Conservation (phyloP, 2,797 vertebrate genomes). For the Enteromius paludinosus region DNA sequence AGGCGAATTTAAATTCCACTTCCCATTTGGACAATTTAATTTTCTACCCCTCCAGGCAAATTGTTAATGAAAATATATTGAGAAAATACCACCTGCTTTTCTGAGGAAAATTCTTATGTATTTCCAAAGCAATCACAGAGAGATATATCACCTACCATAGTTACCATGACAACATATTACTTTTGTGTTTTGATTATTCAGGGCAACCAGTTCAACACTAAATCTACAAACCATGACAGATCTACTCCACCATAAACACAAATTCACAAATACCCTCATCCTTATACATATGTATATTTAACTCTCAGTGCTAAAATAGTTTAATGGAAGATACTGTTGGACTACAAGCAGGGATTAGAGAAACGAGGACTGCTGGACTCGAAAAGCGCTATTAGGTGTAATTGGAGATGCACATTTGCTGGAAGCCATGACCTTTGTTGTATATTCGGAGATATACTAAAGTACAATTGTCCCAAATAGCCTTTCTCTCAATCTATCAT, state of each 20-base stretch:
- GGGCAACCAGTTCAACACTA: slow-evolving; percentile 47
- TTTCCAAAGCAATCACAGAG: slow-evolving; percentile 55
- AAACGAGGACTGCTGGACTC: slow-evolving; percentile 7
- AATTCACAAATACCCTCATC: not conserved
- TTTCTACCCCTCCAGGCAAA: slow-evolving; percentile 43
- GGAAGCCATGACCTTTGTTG: slow-evolving; percentile 27
- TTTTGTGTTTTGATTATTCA: slow-evolving; percentile 51
- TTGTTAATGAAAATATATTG: slow-evolving; percentile 58
- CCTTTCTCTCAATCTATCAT: slow-evolving; percentile 23
- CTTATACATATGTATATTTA: not conserved
- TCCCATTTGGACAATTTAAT: slow-evolving; percentile 25
- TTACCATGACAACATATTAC: slow-evolving; percentile 61
- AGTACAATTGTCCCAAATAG: slow-evolving; percentile 26
- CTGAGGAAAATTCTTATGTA: slow-evolving; percentile 48
- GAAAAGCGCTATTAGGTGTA: slow-evolving; percentile 22
- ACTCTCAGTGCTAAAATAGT: not conserved
- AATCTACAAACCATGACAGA: slow-evolving; percentile 36
- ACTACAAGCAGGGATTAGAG: not conserved
- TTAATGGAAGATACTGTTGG: slow-evolving; percentile 1
- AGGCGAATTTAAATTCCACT: slow-evolving; percentile 46
- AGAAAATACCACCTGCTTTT: slow-evolving; percentile 51
- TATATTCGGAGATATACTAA: not conserved
- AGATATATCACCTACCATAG: slow-evolving; percentile 52
- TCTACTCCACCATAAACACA: slow-evolving; percentile 28
- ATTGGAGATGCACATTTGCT: slow-evolving; percentile 33